Evolutionary conservation across 2,113 vertebrate species (phyloP).

Genomic region (Isichthys henryi): DNA sequence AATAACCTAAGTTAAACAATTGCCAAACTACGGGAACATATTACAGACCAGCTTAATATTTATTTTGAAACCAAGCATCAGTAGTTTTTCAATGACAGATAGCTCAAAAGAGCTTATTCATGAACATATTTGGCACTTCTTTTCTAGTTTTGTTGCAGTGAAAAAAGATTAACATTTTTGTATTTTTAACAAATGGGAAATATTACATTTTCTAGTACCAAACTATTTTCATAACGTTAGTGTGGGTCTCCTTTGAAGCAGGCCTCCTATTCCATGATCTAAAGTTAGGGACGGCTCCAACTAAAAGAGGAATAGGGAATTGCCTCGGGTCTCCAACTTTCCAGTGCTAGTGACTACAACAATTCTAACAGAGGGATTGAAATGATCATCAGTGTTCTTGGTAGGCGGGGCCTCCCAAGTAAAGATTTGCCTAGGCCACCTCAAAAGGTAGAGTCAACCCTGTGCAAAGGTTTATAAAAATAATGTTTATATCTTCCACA

Average conservation of each 20-base stretch:
- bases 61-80: conserved; percentile 4
- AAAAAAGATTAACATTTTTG: not conserved
- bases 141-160: not conserved
- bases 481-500: not conserved
- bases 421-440: not conserved
- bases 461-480: not conserved
- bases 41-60: not conserved
- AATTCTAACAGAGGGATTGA: not conserved
- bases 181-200: not conserved
- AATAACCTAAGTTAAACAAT: not conserved
- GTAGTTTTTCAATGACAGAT: not conserved
- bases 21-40: not conserved
- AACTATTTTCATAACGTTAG: not conserved
- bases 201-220: not conserved
- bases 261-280: not conserved
- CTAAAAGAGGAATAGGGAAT: not conserved
- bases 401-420: not conserved
- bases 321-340: not conserved
- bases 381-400: not conserved
- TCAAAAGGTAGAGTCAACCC: not conserved
- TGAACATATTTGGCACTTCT: not conserved
- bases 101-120: not conserved
- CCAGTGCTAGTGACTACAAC: not conserved
- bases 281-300: not conserved
- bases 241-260: not conserved